These are phyloP conservation scores for Chaetodon trifasciatus DNA, from an alignment of 2,797 vertebrate species.

Conservation along the genomic window DNA sequence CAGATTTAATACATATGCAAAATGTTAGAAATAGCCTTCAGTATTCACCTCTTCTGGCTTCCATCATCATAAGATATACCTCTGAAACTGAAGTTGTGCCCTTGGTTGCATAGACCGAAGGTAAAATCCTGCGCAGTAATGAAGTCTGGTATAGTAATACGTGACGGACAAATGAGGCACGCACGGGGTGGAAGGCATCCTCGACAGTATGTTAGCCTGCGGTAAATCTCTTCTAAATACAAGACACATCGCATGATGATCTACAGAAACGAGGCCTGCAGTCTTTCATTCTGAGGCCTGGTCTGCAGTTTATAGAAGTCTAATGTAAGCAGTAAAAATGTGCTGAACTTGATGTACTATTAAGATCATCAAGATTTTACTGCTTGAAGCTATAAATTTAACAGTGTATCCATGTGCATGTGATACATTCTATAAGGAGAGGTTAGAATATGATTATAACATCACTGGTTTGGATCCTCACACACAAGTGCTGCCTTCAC, in stretches of 20 bases:
- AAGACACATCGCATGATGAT: not conserved
- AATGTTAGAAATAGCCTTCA: not conserved
- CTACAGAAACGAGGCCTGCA: slow-evolving; percentile 35
- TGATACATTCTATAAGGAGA: not conserved
- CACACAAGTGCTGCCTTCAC: not conserved
- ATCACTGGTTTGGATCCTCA: not conserved
- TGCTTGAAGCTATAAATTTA: slow-evolving; percentile 11
- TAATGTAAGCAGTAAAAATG: slow-evolving; percentile 45
- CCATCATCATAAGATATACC: not conserved
- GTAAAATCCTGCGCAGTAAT: slow-evolving; percentile 1
- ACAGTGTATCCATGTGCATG: not conserved
- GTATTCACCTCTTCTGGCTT: too few species aligned
- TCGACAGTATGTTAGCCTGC: not conserved
- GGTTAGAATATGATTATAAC: not conserved
- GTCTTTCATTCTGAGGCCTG: slow-evolving; percentile 25
- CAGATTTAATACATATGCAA: not conserved
- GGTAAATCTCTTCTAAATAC: slow-evolving; percentile 27
- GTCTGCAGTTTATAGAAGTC: slow-evolving; percentile 35
- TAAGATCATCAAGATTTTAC: slow-evolving; percentile 17
- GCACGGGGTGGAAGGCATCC: not conserved
- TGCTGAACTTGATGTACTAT: slow-evolving; percentile 18
- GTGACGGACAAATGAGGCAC: slow-evolving; percentile 5
- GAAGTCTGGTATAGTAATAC: not conserved
- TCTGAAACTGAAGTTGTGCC: not conserved
- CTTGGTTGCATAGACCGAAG: not conserved